These are phyloP conservation scores for Drosophila elegans DNA, from an alignment of 1,140 invertebrate genomes.

Conservation along the genomic window DNA sequence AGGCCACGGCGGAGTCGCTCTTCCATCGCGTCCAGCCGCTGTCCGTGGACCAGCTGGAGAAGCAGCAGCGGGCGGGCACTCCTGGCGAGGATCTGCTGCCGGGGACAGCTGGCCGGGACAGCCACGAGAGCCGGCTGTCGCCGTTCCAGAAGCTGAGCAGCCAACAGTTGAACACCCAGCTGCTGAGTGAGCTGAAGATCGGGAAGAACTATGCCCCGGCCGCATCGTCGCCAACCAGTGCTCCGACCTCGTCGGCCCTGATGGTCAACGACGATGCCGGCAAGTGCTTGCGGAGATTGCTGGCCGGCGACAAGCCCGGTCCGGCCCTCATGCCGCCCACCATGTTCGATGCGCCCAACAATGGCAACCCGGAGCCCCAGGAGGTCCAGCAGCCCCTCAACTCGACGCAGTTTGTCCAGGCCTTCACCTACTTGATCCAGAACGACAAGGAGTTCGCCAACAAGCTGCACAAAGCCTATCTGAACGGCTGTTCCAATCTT, in stretches of 20 bases:
- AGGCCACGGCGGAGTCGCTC: slow-evolving; percentile 86
- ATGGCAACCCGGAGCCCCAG: slow-evolving; percentile 50
- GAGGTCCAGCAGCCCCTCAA: slow-evolving; percentile 89
- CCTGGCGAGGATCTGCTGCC: slow-evolving; percentile 48
- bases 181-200: slow-evolving; percentile 58
- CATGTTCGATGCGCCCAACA: slow-evolving; percentile 88
- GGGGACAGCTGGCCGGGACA: slow-evolving; percentile 84
- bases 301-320: slow-evolving; percentile 85
- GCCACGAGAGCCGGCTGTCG: slow-evolving; percentile 85
- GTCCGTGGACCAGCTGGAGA: slow-evolving; percentile 95
- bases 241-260: slow-evolving; percentile 49
- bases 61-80: slow-evolving; percentile 88
- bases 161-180: slow-evolving; percentile 19
- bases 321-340: slow-evolving; percentile 91
- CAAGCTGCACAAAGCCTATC: slow-evolving; percentile 95
- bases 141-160: slow-evolving; percentile 46
- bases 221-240: slow-evolving; percentile 32
- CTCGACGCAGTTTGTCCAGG: slow-evolving; percentile 94
- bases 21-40: slow-evolving; percentile 87
- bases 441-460: slow-evolving; percentile 94
- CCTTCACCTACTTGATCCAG: slow-evolving; percentile 93
- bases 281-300: slow-evolving; percentile 82
- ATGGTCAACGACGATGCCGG: slow-evolving; percentile 62
- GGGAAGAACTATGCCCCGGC: slow-evolving; percentile 26
- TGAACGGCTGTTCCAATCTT: slow-evolving; percentile 91